Conservation (phyloP, 2,113 vertebrate genomes). For the Prochilodus magdalenae region DNA sequence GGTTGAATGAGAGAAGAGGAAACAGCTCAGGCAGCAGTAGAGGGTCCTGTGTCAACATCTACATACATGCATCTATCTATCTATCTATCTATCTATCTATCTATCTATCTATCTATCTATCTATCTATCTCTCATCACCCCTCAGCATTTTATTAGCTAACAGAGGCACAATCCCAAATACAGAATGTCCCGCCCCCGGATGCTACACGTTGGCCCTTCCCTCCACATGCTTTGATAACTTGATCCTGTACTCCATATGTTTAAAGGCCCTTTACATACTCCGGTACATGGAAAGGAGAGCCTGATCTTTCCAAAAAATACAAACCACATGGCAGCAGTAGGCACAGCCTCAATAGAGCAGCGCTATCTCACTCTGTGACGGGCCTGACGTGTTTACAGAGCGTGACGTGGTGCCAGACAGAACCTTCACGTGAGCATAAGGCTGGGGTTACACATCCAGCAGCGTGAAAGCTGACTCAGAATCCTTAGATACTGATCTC, state of each 20-base stretch:
- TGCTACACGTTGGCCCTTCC: not conserved
- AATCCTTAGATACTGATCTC: not conserved
- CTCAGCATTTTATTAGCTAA: too few species aligned
- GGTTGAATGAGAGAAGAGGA: too few species aligned
- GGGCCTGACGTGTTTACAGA: not conserved
- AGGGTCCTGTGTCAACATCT: too few species aligned
- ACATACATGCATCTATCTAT: too few species aligned
- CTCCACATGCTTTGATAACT: not conserved
- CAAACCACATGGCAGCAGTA: too few species aligned
- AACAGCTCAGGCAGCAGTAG: too few species aligned
- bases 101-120: too few species aligned
- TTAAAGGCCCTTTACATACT: not conserved
- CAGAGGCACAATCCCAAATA: not conserved
- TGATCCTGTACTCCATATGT: not conserved
- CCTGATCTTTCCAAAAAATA: not conserved
- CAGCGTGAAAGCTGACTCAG: constrained; percentile 5
- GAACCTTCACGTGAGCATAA: too few species aligned
- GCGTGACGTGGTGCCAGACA: not conserved
- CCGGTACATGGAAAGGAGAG: not conserved
- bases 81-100: too few species aligned
- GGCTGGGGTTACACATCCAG: not conserved
- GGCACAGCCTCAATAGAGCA: too few species aligned
- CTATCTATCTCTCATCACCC: too few species aligned
- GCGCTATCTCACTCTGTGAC: not conserved
- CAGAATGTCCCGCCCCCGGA: not conserved